Evolutionary conservation across 2,888 invertebrate species (phyloP), one percentile per base, ranked within the genome.

Genomic region (Minunthozetes semirufus): DNA sequence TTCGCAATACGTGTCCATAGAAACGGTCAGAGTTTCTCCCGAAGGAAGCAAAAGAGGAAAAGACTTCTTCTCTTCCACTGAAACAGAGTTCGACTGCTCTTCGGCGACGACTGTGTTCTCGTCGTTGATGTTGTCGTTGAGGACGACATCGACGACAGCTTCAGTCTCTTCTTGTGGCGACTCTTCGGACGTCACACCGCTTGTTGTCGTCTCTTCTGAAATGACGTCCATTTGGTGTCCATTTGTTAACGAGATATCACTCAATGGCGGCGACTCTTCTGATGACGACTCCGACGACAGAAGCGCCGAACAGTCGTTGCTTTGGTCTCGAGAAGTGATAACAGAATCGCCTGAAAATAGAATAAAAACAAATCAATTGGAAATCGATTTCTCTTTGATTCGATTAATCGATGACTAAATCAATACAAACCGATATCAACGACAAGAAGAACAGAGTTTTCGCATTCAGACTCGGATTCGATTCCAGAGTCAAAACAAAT

Each of bases 391-490:
- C n/a, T 42, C 8, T 9, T 42, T 42, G 42, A 42, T 42, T 42
- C 22, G 11, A 61, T 22, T 61, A 19, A 27, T 8, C 22, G 13
- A 27, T 15, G n/a, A n/a, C n/a, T n/a, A n/a, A n/a, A n/a, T n/a
- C n/a, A n/a, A n/a, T 61, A 4, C 3, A 29, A 27, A 66, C 66
- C 66, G 22, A 19, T 22, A 11, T 68, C 68, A 22, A 68, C 68
- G 6, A 68, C 68, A 5, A 46, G 15, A 13, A 22, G 42, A 22
- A 68, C 68, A 0, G 68, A n/a, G 2, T n/a, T 29, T 5, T 66
- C 66, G 63, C 63, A 27, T 66, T 66, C 66, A 6, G 68, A 22
- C 19, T 68, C 68, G 15, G 68, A 68, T 68, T 68, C 68, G 1
- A 68, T 68, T 5, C 68, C 68, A 19, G 68, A 68, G 13, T 68